Base-by-base conservation (phyloP, 2,797 vertebrate genomes). In the Varecia variegata region DNA sequence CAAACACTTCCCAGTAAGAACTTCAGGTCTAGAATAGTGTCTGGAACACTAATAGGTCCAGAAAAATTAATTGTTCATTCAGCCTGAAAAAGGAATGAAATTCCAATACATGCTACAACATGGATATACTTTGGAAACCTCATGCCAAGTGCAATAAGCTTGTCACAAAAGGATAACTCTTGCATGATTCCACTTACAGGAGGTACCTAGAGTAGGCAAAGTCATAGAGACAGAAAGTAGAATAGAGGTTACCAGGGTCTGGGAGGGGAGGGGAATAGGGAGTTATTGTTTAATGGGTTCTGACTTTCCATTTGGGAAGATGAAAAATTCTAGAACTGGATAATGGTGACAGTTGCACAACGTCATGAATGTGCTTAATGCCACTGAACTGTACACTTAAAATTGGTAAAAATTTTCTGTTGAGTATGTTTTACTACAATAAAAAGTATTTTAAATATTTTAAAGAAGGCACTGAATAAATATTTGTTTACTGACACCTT, bases 51-150 rank as follows among this genome's bases (percentile, higher is more conserved):
- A 56, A 7, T 17, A 45, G 20, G 4, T 40, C 67, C 20, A 30
- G 4, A 90, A 79, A 77, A 77, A 18, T 15, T 40, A 71, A 25
- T 47, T 83, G 70, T 76, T 88, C 25, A 58, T 47, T 93, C 40
- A 84, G 38, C 23, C 67, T 92, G 92, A 79, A 89, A 71, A 93
- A 40, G 58, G 8, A 90, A 81, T 62, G 43, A 54, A 87, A 87
- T 82, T 91, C 52, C 18, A 32, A 21, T 38, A 56, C 15, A 52
- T n/a, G 13, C 62, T 54, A 50, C 45, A 68, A 50, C 9, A 45
- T 5, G 3, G 21, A 27, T 90, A 30, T 85, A 60, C 45, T 17
- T 79, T 52, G 11, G 80, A 89, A 77, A 88, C n/a, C 65, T 56
- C 45, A 73, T 68, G 30, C 8, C 85, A 77, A 80, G 11, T 68